Percentiles rank a stretch among this genome's conserved stretches.
phyloP scores from a whole-genome alignment of 1,140 invertebrate species.

The Drosophila sechellia region DNA sequence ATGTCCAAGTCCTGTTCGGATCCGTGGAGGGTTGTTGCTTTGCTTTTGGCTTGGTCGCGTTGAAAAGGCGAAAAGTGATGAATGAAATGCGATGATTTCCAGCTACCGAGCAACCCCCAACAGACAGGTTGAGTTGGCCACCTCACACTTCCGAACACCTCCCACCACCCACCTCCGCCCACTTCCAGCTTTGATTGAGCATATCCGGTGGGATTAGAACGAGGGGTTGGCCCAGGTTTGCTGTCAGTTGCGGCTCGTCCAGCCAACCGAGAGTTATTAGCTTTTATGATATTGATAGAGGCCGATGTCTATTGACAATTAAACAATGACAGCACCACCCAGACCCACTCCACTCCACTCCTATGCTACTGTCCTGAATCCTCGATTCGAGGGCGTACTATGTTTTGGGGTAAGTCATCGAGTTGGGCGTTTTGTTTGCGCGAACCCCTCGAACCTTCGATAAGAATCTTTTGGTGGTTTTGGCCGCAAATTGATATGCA shows the following conservation, averaged over 20 bases:
- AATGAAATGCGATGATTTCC: slow-evolving; percentile 84
- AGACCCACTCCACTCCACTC: slow-evolving; percentile 3
- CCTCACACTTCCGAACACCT: slow-evolving; percentile 29
- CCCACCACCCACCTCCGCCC: slow-evolving; percentile 49
- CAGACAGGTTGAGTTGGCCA: slow-evolving; percentile 55
- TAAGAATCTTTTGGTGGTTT: slow-evolving; percentile 53
- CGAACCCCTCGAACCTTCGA: slow-evolving; percentile 30
- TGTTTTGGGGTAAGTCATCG: slow-evolving; percentile 51
- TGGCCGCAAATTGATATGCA: slow-evolving; percentile 59
- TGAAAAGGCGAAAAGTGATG: slow-evolving; percentile 82
- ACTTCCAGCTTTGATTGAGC: slow-evolving; percentile 84
- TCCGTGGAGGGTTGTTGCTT: slow-evolving; percentile 53
- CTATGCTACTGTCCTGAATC: slow-evolving; percentile 6
- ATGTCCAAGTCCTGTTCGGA: slow-evolving; percentile 49
- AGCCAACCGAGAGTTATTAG: slow-evolving; percentile 84
- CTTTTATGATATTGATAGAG: slow-evolving; percentile 84
- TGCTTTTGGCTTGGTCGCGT: slow-evolving; percentile 15
- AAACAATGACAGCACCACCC: slow-evolving; percentile 69
- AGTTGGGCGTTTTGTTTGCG: slow-evolving; percentile 62
- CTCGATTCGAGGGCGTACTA: slow-evolving; percentile 29
- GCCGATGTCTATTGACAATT: slow-evolving; percentile 84
- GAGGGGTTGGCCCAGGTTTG: slow-evolving; percentile 63
- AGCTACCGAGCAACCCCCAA: slow-evolving; percentile 56
- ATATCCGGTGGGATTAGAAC: slow-evolving; percentile 83
- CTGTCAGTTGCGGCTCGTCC: slow-evolving; percentile 45